phyloP scores from a whole-genome alignment of 2,797 vertebrate species.

The Orientallactaga sibirica region DNA sequence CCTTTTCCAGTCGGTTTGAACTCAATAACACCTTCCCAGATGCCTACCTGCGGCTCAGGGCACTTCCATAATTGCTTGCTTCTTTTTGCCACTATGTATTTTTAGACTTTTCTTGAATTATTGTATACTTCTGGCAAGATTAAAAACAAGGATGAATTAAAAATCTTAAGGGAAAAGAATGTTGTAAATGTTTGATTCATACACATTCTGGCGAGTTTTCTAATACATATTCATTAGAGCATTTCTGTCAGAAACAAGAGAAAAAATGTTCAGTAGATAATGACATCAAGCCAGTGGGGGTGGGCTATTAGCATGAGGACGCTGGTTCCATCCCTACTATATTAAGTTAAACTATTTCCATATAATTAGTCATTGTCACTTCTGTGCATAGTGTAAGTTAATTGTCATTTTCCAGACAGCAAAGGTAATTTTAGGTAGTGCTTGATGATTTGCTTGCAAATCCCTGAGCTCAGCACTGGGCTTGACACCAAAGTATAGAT shows the following conservation, averaged over 20 bases:
- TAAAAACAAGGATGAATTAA: not conserved
- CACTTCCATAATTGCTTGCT: not conserved
- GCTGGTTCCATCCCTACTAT: not conserved
- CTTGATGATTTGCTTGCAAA: conserved; percentile 51
- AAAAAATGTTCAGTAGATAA: conserved; percentile 9
- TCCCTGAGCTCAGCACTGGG: not conserved
- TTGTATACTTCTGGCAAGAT: not conserved
- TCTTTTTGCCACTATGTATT: not conserved
- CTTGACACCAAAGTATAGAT: conserved; percentile 3
- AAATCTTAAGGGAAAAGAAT: conserved; percentile 6
- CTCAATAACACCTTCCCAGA: not conserved
- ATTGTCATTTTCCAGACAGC: conserved; percentile 37
- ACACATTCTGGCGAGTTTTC: not conserved
- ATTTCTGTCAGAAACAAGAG: conserved; percentile 32
- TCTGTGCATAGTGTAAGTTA: conserved; percentile 17
- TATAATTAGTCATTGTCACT: conserved; percentile 45
- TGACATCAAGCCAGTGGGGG: conserved; percentile 9
- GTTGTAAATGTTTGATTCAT: conserved; percentile 26
- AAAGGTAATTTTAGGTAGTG: conserved; percentile 37
- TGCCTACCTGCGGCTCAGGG: not conserved
- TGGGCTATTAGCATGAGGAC: not conserved
- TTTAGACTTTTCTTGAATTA: not conserved
- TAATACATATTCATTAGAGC: conserved; percentile 42
- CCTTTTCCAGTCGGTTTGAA: not conserved
- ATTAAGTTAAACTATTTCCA: conserved; percentile 60